phyloP scores from a whole-genome alignment of 2,888 invertebrate species.

The Eumerus sabulonum region DNA sequence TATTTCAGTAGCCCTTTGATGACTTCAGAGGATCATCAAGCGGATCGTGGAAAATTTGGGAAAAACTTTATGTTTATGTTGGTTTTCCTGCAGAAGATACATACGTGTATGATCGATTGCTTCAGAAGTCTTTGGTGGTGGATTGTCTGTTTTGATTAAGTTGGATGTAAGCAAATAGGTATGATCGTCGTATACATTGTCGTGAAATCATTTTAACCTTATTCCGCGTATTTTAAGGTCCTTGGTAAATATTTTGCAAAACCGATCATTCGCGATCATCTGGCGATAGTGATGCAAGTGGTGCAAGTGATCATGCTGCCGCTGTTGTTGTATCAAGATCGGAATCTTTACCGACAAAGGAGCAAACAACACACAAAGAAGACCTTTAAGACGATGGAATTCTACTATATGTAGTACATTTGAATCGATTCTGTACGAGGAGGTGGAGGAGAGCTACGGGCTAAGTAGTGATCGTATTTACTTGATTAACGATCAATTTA shows the following conservation, averaged over 20 bases:
- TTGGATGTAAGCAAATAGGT: constrained; percentile 9
- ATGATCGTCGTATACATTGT: constrained; percentile 24
- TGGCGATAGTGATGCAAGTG: constrained; percentile 47
- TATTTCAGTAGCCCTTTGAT: constrained; percentile 49
- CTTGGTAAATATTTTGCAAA: constrained; percentile 60
- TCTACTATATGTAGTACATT: too few species aligned
- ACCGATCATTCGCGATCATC: constrained; percentile 55
- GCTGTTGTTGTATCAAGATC: constrained; percentile 28
- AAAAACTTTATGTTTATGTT: constrained; percentile 49
- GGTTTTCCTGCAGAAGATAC: constrained; percentile 41
- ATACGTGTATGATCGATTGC: constrained; percentile 8
- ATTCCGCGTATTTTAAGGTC: constrained; percentile 19
- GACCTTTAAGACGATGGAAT: constrained; percentile 34
- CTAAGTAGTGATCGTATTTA: constrained; percentile 52
- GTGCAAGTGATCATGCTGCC: constrained; percentile 48
- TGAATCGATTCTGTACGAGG: too few species aligned
- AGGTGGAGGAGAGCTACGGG: constrained; percentile 29
- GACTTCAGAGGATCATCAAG: constrained; percentile 37
- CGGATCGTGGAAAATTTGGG: too few species aligned
- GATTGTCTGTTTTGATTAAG: constrained; percentile 41
- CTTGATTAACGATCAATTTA: constrained; percentile 67
- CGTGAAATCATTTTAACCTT: constrained; percentile 13
- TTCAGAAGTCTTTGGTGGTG: constrained; percentile 12
- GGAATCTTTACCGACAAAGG: constrained; percentile 52
- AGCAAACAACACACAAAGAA: constrained; percentile 51